A percentile compares a stretch with the other conserved stretches of the same genome.
phyloP scores from a whole-genome alignment of 2,113 vertebrate species.

The Epinephelus cyanopodus region DNA sequence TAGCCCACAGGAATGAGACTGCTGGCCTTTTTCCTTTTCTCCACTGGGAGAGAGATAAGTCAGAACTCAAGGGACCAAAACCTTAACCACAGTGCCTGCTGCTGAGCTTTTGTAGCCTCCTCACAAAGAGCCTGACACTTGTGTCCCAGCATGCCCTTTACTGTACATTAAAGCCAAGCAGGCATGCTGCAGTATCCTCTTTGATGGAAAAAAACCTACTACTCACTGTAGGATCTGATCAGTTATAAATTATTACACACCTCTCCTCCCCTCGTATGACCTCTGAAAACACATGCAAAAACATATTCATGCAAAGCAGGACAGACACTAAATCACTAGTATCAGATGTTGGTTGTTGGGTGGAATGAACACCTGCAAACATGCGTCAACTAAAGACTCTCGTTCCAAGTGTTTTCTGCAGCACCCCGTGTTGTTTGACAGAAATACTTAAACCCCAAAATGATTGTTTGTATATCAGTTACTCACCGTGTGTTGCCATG shows the following conservation, averaged over 20 bases:
- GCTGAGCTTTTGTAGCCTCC: slow-evolving; percentile 22
- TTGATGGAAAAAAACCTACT: slow-evolving; percentile 22
- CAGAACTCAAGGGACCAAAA: slow-evolving; percentile 34
- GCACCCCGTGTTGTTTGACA: neutral
- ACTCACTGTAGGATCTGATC: slow-evolving; percentile 12
- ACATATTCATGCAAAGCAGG: neutral
- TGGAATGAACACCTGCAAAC: neutral
- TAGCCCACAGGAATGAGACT: slow-evolving; percentile 18
- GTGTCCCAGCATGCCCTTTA: slow-evolving; percentile 35
- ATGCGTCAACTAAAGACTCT: neutral
- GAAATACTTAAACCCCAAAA: too few relatives aligned
- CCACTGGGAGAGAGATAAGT: slow-evolving; percentile 43
- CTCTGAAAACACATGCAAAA: slow-evolving; percentile 26
- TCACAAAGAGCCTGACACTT: slow-evolving; percentile 25
- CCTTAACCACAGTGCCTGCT: slow-evolving; percentile 24
- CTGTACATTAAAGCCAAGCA: slow-evolving; percentile 35
- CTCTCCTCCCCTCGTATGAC: neutral
- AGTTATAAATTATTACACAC: neutral
- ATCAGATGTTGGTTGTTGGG: neutral
- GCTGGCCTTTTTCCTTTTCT: neutral
- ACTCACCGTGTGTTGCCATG: too few relatives aligned
- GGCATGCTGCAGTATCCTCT: slow-evolving; percentile 37
- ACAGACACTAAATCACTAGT: neutral
- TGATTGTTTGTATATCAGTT: too few relatives aligned
- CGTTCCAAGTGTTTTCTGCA: neutral